phyloP scores from a whole-genome alignment of 2,888 invertebrate species.

The Caprella mutica region DNA sequence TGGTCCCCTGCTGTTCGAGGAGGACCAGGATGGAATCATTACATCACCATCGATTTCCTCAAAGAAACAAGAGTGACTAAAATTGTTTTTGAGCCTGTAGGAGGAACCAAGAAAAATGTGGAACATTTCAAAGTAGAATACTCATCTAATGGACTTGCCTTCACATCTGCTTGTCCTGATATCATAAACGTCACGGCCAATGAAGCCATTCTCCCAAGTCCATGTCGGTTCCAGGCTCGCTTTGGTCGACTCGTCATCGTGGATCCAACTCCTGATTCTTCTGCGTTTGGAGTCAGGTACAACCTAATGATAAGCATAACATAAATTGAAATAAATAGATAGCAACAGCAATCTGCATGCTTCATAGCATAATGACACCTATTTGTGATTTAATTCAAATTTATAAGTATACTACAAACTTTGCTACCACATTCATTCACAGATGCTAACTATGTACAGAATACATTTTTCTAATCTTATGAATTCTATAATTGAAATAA shows the following conservation, averaged over 20 bases:
- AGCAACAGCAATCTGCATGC: too few relatives aligned
- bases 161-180: conserved; percentile 18
- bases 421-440: too few relatives aligned
- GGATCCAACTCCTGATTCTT: background rate
- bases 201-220: conserved; percentile 7
- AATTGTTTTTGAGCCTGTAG: conserved; percentile 6
- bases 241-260: conserved; percentile 18
- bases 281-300: background rate
- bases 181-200: too few relatives aligned
- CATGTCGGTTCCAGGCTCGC: conserved; percentile 21
- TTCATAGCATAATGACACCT: too few relatives aligned
- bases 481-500: too few relatives aligned
- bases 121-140: conserved; percentile 17
- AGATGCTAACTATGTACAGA: too few relatives aligned
- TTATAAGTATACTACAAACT: too few relatives aligned
- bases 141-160: conserved; percentile 16
- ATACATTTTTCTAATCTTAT: too few relatives aligned
- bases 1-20: conserved; percentile 24
- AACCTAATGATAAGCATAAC: too few relatives aligned
- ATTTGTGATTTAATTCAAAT: too few relatives aligned
- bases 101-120: conserved; percentile 3
- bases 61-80: conserved; percentile 13
- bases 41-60: conserved; percentile 26
- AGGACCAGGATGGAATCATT: conserved; percentile 13
- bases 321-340: too few relatives aligned